Evolutionary conservation across 2,113 vertebrate species (phyloP).

Genomic region (Herpetotheres cachinnans): DNA sequence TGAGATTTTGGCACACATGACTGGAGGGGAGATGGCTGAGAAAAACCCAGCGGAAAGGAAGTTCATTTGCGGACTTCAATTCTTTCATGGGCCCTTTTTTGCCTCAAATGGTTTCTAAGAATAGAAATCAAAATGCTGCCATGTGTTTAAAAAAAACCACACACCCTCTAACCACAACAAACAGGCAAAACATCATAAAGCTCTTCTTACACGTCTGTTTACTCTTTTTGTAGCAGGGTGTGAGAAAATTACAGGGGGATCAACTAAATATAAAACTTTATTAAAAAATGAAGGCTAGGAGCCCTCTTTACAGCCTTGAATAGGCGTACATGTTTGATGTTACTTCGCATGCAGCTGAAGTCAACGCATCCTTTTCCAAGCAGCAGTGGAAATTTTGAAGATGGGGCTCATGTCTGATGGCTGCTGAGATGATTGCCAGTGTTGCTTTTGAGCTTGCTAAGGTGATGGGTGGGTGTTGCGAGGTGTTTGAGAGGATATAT

Average conservation of each 20-base stretch:
- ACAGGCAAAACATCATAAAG: not conserved
- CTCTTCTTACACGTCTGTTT: not conserved
- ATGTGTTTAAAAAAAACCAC: conserved; percentile 33
- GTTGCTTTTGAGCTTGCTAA: not conserved
- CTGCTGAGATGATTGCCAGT: not conserved
- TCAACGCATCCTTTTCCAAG: not conserved
- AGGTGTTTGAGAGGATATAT: not conserved
- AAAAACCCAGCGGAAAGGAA: conserved; percentile 37
- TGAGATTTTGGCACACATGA: conserved; percentile 48
- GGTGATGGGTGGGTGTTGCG: not conserved
- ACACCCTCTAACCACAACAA: conserved; percentile 28
- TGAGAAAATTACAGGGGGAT: not conserved
- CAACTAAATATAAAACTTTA: not conserved
- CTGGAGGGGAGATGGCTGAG: conserved; percentile 45
- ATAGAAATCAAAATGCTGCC: conserved; percentile 57
- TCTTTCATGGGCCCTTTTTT: conserved; percentile 38
- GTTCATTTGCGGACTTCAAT: conserved; percentile 10
- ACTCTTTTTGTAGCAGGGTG: not conserved
- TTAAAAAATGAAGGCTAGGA: not conserved
- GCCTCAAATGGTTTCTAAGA: conserved; percentile 45
- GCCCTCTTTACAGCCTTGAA: not conserved
- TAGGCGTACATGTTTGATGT: not conserved
- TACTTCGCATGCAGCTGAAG: not conserved
- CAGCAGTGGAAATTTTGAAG: not conserved
- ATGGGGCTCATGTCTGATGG: not conserved